phyloP scores from a whole-genome alignment of 2,888 invertebrate species.

The Mimachlamys varia region DNA sequence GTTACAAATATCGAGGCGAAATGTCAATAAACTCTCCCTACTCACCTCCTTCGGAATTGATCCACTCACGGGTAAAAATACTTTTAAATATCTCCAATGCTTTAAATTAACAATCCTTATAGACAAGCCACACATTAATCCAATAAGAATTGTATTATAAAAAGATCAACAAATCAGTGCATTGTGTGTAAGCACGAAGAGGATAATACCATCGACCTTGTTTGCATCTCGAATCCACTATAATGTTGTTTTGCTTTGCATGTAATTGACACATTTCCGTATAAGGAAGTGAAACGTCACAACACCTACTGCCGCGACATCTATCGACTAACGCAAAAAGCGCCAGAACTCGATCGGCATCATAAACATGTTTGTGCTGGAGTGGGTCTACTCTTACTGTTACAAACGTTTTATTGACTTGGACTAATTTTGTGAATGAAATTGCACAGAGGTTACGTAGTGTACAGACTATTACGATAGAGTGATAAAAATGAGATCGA shows the following conservation, averaged over 20 bases:
- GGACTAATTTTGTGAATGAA: slow-evolving; percentile 29
- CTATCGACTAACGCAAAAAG: slow-evolving; percentile 37
- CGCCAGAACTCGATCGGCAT: slow-evolving; percentile 26
- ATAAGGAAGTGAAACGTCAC: slow-evolving; percentile 54
- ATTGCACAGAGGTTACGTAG: slow-evolving; percentile 31
- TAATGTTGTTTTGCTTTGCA: slow-evolving; percentile 52
- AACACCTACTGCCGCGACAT: slow-evolving; percentile 38
- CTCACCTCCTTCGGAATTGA: slow-evolving; percentile 29
- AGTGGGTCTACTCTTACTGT: not conserved
- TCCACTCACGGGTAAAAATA: slow-evolving; percentile 12
- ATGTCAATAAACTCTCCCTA: slow-evolving; percentile 36
- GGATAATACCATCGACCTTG: slow-evolving; percentile 43
- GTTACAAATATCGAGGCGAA: slow-evolving; percentile 19
- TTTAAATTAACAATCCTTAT: not conserved
- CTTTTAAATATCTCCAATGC: not conserved
- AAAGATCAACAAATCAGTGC: slow-evolving; percentile 23
- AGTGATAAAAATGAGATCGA: not conserved
- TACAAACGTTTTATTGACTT: slow-evolving; percentile 20
- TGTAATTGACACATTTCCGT: slow-evolving; percentile 58
- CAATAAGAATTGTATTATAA: slow-evolving; percentile 31
- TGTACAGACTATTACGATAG: slow-evolving; percentile 31
- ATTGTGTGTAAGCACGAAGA: not conserved
- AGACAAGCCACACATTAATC: slow-evolving; percentile 14
- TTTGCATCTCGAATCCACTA: slow-evolving; percentile 51
- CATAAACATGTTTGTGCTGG: not conserved